These are phyloP conservation scores for Gymnoscopelus microlampas DNA, from an alignment of 2,797 vertebrate genomes.

Conservation along the genomic window DNA sequence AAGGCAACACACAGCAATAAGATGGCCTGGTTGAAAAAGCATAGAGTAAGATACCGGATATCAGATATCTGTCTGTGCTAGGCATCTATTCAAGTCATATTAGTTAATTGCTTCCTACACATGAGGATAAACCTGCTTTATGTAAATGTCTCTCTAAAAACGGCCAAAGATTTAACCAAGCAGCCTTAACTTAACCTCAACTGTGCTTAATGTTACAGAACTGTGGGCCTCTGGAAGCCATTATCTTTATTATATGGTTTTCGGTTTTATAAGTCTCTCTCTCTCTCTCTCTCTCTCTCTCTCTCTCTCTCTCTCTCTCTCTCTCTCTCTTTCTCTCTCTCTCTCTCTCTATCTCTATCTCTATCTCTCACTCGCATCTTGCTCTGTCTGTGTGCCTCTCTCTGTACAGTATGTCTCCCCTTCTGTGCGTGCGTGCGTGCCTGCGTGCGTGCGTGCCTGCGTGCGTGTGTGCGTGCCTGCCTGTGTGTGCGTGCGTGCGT, in stretches of 20 bases:
- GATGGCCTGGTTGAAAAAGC: no score
- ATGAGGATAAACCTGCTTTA: neutral
- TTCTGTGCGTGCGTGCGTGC: no score
- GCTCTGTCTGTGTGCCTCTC: neutral
- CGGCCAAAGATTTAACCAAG: neutral
- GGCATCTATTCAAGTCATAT: neutral
- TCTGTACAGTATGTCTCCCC: neutral
- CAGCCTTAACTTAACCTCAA: neutral
- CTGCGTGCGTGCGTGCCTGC: no score
- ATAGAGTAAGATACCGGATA: no score
- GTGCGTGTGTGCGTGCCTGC: no score
- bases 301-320: neutral
- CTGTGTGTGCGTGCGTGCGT: no score
- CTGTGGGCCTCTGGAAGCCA: slow-evolving; percentile 14
- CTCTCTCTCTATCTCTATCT: neutral
- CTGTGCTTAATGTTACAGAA: neutral
- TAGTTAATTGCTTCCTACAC: neutral
- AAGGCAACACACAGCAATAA: no score
- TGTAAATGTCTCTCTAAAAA: neutral
- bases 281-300: neutral
- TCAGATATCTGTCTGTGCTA: neutral
- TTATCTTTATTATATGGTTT: neutral
- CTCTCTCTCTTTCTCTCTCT: neutral
- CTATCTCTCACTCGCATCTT: neutral
- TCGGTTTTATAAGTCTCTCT: slow-evolving; percentile 2